Base-by-base conservation (phyloP, 2,888 invertebrate species). In the Agyllia agylla region DNA sequence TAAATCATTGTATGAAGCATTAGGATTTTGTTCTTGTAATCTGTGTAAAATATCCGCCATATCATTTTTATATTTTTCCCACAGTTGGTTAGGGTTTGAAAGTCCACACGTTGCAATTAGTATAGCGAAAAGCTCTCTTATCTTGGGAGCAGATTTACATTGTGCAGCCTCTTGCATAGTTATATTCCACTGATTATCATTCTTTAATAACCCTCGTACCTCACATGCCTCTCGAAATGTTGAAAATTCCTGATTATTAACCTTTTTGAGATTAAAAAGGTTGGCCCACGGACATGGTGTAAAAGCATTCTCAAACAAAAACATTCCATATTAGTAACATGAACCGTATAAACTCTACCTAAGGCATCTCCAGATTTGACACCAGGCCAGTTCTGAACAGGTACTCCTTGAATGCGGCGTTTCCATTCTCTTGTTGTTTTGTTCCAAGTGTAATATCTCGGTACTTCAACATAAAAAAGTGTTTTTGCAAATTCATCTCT, bases 401-500 rank as follows among this genome's bases (percentile, higher is more conserved):
- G 17, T 17, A 6, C 6, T 42, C 42, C 42, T 42, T 42, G 42
- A 42, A 42, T 42, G 15, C 42, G 1, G 17, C 42, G 42, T 42
- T 42, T 42, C 42, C 42, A 42, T 17, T 17, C 15, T 42, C 17
- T 42, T 17, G 17, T 42, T 17, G 17, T 17, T 42, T 1, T 17
- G 17, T 42, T 17, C 42, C 42, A 42, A 15, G 42, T 42, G 17
- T 42, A 42, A 38, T 38, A 38, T 11, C 38, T 6, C 6, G 38
- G 42, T 42, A 42, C 42, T 2, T 42, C 42, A 42, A 81, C 85
- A 89, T 96, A 96, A 9, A 96, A 89, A 83, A 96, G 90, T n/a
- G 96, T 96, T 94, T 92, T 95, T 79, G 96, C 96, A 93, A 96
- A 96, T 38, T 80, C 88, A 87, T 96, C 95, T 78, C 57, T 92